Conservation (phyloP, 2,113 vertebrate species). For the Burhinus oedicnemus region DNA sequence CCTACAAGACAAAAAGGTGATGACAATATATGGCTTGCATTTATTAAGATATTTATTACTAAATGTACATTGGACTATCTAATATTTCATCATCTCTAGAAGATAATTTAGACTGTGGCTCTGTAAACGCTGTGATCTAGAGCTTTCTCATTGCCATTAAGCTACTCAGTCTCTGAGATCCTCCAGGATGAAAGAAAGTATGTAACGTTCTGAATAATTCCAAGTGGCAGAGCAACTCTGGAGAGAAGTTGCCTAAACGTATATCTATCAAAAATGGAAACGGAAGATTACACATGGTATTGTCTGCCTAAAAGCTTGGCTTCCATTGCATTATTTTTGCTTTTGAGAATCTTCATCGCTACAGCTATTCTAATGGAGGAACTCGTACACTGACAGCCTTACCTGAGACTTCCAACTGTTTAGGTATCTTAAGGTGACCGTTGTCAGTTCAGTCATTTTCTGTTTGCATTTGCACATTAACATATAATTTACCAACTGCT, state of each 20-base stretch:
- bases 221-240: background rate
- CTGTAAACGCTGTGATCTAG: background rate
- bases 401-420: background rate
- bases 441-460: background rate
- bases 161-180: background rate
- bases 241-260: background rate
- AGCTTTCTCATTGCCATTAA: background rate
- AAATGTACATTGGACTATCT: background rate
- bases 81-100: background rate
- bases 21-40: background rate
- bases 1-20: background rate
- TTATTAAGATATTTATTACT: background rate
- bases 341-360: background rate
- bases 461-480: background rate
- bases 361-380: background rate
- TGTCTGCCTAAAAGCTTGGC: background rate
- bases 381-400: background rate
- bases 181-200: background rate
- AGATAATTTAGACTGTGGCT: background rate
- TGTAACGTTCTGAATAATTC: background rate
- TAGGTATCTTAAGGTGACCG: background rate
- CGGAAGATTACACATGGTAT: background rate
- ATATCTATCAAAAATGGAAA: background rate
- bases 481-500: background rate
- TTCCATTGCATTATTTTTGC: background rate